phyloP scores from a whole-genome alignment of 2,888 invertebrate species.

The Papilio demoleus region DNA sequence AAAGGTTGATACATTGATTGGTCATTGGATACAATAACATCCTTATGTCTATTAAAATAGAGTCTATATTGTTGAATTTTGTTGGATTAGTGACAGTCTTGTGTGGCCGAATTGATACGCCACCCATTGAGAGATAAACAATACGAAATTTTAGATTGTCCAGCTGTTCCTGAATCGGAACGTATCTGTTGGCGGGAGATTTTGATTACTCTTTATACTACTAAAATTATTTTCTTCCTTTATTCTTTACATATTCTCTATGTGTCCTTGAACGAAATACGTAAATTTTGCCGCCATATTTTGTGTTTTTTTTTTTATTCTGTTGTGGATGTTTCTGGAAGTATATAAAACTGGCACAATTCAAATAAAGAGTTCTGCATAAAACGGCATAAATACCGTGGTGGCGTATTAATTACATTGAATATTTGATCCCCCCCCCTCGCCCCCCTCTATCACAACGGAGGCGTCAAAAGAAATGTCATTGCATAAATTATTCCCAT shows the following conservation, averaged over 20 bases:
- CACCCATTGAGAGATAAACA: slow-evolving; percentile 51
- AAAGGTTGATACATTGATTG: slow-evolving; percentile 27
- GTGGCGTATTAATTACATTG: slow-evolving; percentile 62
- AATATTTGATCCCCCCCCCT: slow-evolving; percentile 63
- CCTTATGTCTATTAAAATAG: not conserved
- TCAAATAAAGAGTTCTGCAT: not conserved
- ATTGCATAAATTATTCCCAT: slow-evolving; percentile 79
- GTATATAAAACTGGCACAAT: not conserved
- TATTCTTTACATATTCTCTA: too few species aligned
- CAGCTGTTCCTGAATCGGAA: slow-evolving; percentile 67
- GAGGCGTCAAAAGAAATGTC: slow-evolving; percentile 78
- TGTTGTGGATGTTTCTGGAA: too few species aligned
- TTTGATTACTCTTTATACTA: slow-evolving; percentile 51
- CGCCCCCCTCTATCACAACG: too few species aligned
- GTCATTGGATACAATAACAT: not conserved
- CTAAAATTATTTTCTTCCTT: slow-evolving; percentile 36
- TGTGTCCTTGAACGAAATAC: too few species aligned
- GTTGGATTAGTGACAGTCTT: slow-evolving; percentile 22
- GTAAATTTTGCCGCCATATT: too few species aligned
- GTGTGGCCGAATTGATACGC: slow-evolving; percentile 48
- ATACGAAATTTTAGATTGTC: slow-evolving; percentile 57
- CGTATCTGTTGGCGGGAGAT: slow-evolving; percentile 66
- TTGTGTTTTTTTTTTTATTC: not conserved
- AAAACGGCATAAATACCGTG: not conserved
- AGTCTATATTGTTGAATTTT: slow-evolving; percentile 2